Evolutionary conservation across 2,888 invertebrate genomes (phyloP).

Genomic region (Drosophila mayaguana): DNA sequence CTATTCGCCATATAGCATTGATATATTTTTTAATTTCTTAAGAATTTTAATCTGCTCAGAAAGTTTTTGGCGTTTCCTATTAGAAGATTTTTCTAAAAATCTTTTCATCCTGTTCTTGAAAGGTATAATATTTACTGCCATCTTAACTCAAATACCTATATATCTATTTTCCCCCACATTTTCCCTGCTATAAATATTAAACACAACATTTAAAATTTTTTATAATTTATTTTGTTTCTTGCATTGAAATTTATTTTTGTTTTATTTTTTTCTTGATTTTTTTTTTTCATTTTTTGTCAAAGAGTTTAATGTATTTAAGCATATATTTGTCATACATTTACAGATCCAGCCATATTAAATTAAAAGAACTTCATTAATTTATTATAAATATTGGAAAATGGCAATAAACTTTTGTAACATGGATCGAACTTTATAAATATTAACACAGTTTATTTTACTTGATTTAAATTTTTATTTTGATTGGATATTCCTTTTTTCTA

Average conservation of each 20-base stretch:
- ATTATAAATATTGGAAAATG: slow-evolving; percentile 57
- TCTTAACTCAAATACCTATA: too few species aligned
- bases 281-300: slow-evolving; percentile 43
- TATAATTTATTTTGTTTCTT: slow-evolving; percentile 62
- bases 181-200: slow-evolving; percentile 4
- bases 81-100: too few species aligned
- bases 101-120: too few species aligned
- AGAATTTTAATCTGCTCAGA: not conserved
- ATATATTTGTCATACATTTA: slow-evolving; percentile 70
- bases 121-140: too few species aligned
- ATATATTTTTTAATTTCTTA: too few species aligned
- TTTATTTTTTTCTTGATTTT: slow-evolving; percentile 39
- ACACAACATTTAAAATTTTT: slow-evolving; percentile 44
- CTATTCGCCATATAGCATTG: too few species aligned
- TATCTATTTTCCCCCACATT: not conserved
- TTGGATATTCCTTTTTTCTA: slow-evolving; percentile 29
- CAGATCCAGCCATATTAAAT: slow-evolving; percentile 72
- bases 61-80: too few species aligned
- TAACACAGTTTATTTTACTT: slow-evolving; percentile 72
- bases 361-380: slow-evolving; percentile 51
- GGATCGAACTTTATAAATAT: slow-evolving; percentile 65
- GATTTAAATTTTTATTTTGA: slow-evolving; percentile 37
- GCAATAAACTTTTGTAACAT: slow-evolving; percentile 45
- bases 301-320: slow-evolving; percentile 40
- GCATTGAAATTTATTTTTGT: slow-evolving; percentile 51